Conservation (phyloP, 2,113 vertebrate species). For the Okapia johnstoni region DNA sequence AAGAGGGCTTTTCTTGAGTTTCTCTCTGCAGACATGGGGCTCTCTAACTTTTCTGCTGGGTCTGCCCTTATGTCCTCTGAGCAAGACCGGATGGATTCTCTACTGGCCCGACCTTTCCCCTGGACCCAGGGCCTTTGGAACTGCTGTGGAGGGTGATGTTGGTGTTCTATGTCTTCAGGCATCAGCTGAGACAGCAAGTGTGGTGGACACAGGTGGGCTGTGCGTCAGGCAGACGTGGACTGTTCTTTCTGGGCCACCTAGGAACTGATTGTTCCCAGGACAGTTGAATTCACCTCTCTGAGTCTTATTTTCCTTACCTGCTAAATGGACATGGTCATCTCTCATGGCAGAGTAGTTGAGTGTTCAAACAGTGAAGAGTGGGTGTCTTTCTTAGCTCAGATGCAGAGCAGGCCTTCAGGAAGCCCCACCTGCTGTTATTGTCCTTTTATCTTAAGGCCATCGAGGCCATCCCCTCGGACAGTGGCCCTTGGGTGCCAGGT, state of each 20-base stretch:
- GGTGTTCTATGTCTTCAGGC: neutral
- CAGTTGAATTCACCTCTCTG: neutral
- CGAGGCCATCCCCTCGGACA: neutral
- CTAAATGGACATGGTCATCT: neutral
- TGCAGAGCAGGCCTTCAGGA: neutral
- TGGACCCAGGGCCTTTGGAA: neutral
- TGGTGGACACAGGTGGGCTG: neutral
- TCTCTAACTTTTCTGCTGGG: neutral
- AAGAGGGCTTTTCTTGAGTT: neutral
- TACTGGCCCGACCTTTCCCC: no score
- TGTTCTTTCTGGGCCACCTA: neutral
- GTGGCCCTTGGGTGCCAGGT: neutral
- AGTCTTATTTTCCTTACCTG: neutral
- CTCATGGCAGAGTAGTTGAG: no score
- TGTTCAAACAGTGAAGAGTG: neutral
- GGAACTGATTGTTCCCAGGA: neutral
- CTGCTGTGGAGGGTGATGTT: fast-evolving
- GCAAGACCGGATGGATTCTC: fast-evolving
- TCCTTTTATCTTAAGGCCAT: neutral
- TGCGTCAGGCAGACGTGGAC: neutral
- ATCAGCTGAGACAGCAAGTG: neutral
- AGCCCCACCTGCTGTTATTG: fast-evolving
- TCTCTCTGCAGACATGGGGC: neutral
- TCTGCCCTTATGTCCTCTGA: neutral
- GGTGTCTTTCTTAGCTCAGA: neutral